Percentiles rank a stretch among this genome's conserved stretches.
Evolutionary conservation across 2,797 vertebrate genomes (phyloP).

Genomic region (Dipus sagitta): DNA sequence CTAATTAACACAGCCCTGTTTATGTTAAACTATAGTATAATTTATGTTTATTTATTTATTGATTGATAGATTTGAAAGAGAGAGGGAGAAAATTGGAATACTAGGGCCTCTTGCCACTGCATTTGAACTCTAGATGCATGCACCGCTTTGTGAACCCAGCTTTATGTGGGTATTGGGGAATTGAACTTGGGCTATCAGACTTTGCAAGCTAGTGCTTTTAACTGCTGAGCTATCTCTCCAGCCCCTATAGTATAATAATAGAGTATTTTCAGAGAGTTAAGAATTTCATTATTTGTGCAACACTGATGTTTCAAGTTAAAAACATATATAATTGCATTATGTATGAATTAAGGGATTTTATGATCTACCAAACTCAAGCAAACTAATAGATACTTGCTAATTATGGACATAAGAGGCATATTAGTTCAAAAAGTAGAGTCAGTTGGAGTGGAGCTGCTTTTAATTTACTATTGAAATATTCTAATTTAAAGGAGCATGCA

Average conservation of each 20-base stretch:
- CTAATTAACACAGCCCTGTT: constrained; percentile 46
- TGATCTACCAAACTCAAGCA: constrained; percentile 49
- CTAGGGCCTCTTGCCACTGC: too few species aligned
- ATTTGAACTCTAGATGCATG: too few species aligned
- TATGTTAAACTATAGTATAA: not conserved
- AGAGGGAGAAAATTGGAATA: too few species aligned
- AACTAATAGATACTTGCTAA: constrained; percentile 30
- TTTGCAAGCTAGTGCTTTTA: too few species aligned
- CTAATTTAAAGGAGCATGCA: not conserved
- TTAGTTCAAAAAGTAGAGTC: constrained; percentile 49
- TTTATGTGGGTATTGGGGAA: too few species aligned
- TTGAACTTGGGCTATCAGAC: too few species aligned
- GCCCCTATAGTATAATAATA: constrained; percentile 48
- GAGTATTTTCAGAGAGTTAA: constrained; percentile 53
- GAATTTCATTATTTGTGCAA: constrained; percentile 27
- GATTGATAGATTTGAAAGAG: too few species aligned
- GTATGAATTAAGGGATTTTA: constrained; percentile 51
- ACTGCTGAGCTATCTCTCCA: too few species aligned
- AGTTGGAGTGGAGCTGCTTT: constrained; percentile 1
- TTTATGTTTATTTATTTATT: too few species aligned
- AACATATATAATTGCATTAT: constrained; percentile 49
- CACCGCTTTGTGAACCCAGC: too few species aligned
- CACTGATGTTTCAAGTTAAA: constrained; percentile 60
- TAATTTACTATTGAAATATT: constrained; percentile 62
- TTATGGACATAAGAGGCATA: not conserved